A percentile compares a stretch with the other conserved stretches of the same genome.
These are phyloP conservation scores for Oxyruncus cristatus DNA, from an alignment of 2,113 vertebrate genomes.

Conservation along the genomic window DNA sequence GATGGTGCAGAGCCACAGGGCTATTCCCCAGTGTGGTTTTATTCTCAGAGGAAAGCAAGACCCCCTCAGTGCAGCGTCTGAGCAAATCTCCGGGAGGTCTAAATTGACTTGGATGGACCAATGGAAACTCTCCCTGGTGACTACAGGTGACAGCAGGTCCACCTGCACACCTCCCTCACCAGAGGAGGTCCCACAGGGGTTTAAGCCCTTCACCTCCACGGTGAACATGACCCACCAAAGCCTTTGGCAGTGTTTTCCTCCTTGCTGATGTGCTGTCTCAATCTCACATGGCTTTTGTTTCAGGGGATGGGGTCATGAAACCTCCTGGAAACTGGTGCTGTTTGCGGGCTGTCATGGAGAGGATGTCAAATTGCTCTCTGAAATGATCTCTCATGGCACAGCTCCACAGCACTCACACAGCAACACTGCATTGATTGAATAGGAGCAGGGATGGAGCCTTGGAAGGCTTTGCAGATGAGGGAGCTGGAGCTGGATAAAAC, in stretches of 20 bases:
- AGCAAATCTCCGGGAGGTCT: background rate
- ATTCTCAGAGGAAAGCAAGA: background rate
- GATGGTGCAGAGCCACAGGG: background rate
- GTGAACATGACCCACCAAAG: background rate
- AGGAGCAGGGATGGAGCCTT: background rate
- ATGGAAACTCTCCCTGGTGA: background rate
- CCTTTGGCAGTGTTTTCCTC: background rate
- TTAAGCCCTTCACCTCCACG: background rate
- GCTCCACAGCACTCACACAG: background rate
- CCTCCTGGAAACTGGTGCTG: background rate
- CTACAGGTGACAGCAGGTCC: background rate
- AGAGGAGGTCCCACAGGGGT: accelerated
- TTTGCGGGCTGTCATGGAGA: background rate
- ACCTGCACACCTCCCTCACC: background rate
- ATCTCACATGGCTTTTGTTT: background rate
- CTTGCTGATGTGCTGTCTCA: accelerated
- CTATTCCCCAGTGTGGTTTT: background rate
- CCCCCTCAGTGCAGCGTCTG: too few relatives aligned
- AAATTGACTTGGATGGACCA: background rate
- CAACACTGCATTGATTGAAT: background rate
- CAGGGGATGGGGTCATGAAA: background rate
- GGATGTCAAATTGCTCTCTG: background rate
- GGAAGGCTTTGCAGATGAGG: background rate
- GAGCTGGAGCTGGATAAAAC: background rate
- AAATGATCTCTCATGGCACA: accelerated